These are phyloP conservation scores for Sabatieria punctata DNA, from an alignment of 2,888 invertebrate genomes.

Conservation along the genomic window DNA sequence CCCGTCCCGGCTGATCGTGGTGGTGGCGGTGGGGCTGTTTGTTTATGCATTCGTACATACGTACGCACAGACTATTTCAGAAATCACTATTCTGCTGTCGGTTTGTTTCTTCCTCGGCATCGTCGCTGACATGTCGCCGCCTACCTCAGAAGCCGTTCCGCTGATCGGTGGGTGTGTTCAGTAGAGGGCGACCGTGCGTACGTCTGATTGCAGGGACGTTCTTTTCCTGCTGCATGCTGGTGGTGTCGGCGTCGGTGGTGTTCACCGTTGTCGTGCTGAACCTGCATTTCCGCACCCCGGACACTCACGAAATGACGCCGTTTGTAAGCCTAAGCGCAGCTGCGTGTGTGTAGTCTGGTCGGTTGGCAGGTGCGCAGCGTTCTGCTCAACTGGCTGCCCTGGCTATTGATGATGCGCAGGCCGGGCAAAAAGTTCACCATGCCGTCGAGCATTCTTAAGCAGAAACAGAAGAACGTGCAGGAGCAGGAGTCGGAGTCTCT, in stretches of 20 bases:
- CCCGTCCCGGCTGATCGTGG: too few relatives aligned
- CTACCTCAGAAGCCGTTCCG: slow-evolving; percentile 96
- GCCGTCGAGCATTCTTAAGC: too few relatives aligned
- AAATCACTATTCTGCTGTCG: slow-evolving; percentile 47
- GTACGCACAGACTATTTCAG: slow-evolving; percentile 18
- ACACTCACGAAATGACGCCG: slow-evolving; percentile 29
- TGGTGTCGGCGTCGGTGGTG: too few relatives aligned
- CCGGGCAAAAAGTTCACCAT: slow-evolving; percentile 20
- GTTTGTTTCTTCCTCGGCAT: slow-evolving; percentile 95
- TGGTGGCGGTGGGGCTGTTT: too few relatives aligned
- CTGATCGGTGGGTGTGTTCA: slow-evolving; percentile 85
- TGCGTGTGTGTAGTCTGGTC: too few relatives aligned
- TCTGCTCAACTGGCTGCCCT: slow-evolving; percentile 29
- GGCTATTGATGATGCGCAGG: slow-evolving; percentile 26
- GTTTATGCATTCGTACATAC: too few relatives aligned
- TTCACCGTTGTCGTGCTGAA: too few relatives aligned
- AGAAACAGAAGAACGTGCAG: neutral
- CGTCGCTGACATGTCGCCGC: slow-evolving; percentile 93
- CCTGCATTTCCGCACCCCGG: slow-evolving; percentile 28
- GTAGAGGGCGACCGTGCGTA: too few relatives aligned
- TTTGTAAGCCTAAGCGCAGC: slow-evolving; percentile 13
- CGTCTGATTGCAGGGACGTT: slow-evolving; percentile 24
- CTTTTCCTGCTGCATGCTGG: too few relatives aligned
- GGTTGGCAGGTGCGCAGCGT: slow-evolving; percentile 13
- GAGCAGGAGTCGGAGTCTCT: neutral